Evolutionary conservation across 1,140 invertebrate genomes (phyloP).

Genomic region (Thaumatotibia leucotreta): DNA sequence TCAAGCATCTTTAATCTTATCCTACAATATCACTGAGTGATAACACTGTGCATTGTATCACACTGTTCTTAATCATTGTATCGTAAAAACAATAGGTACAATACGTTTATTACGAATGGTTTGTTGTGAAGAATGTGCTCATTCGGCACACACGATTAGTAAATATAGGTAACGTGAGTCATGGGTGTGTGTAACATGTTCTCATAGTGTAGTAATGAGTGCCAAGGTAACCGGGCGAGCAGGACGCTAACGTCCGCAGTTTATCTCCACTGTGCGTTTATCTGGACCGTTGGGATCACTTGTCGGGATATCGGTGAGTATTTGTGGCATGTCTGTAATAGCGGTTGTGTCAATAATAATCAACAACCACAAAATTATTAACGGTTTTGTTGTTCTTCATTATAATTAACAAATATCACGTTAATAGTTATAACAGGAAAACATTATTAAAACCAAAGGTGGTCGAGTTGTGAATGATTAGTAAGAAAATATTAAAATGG

Average conservation of each 20-base stretch:
- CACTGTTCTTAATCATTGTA: background rate
- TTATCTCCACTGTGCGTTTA: constrained; percentile 1
- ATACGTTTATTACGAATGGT: background rate
- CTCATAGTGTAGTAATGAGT: constrained; percentile 44
- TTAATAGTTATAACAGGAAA: no score
- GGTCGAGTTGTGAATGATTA: no score
- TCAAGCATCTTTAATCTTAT: no score
- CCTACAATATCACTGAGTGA: no score
- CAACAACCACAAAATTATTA: background rate
- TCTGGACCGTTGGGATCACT: background rate
- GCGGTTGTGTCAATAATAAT: background rate
- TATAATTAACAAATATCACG: no score
- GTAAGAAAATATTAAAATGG: no score
- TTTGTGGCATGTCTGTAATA: constrained; percentile 7
- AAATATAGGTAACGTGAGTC: constrained; percentile 41
- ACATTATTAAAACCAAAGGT: no score
- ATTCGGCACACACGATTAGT: background rate
- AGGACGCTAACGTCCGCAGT: constrained; percentile 17
- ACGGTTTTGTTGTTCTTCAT: background rate
- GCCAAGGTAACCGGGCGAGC: constrained; percentile 44
- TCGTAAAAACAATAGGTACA: background rate
- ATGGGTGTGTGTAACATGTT: constrained; percentile 49
- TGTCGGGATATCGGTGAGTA: background rate
- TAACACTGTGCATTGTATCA: background rate
- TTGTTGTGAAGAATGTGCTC: background rate